phyloP scores from a whole-genome alignment of 2,888 invertebrate species.

The Pandemis corylana region DNA sequence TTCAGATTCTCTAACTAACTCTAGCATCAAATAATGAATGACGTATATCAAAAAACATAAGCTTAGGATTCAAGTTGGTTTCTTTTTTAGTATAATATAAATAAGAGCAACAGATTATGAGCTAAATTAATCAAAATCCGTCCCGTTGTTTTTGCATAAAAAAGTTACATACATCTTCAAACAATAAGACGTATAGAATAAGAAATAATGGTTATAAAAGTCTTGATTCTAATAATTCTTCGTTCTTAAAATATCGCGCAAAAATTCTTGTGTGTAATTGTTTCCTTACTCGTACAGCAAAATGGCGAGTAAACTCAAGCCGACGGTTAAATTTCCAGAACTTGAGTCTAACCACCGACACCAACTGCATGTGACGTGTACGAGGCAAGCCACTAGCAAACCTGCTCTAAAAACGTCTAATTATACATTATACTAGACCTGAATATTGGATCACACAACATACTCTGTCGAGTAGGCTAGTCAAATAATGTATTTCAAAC shows the following conservation, averaged over 20 bases:
- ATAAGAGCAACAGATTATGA: no score
- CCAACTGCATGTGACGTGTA: conserved; percentile 11
- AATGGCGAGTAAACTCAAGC: background rate
- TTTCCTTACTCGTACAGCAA: background rate
- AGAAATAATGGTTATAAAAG: no score
- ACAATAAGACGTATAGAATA: background rate
- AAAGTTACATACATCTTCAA: background rate
- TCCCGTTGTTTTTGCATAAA: no score
- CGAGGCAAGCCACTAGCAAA: background rate
- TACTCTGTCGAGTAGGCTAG: no score
- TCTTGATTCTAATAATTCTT: background rate
- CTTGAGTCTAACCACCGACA: background rate
- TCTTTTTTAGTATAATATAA: no score
- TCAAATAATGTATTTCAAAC: no score
- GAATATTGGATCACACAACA: background rate
- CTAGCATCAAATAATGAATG: no score
- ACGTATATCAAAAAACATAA: no score
- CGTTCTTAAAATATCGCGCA: background rate
- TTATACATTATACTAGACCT: background rate
- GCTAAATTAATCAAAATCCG: no score
- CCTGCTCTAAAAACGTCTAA: background rate
- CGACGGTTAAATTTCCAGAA: background rate
- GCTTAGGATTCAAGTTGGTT: no score
- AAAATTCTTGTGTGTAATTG: background rate
- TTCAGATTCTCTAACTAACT: no score